Conservation (phyloP, 1,140 invertebrate genomes). For the Atta texana region DNA sequence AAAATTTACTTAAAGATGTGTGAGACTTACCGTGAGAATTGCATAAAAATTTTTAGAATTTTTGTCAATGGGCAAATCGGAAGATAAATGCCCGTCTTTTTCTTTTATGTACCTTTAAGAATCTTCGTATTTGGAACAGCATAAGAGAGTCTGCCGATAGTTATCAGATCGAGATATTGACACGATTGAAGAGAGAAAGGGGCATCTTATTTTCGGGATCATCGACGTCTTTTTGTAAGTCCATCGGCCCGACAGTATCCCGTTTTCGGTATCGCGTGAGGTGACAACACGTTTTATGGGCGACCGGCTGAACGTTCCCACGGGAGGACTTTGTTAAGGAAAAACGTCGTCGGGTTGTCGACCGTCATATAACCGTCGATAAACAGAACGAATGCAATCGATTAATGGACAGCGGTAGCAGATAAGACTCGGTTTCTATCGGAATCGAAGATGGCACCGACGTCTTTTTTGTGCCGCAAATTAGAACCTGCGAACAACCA, state of each 20-base stretch:
- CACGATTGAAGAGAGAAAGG: conserved; percentile 22
- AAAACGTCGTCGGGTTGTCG: conserved; percentile 11
- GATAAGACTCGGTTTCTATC: conserved; percentile 48
- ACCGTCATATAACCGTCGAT: conserved; percentile 4
- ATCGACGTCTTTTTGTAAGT: conserved; percentile 36
- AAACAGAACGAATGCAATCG: conserved; percentile 52
- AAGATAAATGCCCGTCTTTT: neutral
- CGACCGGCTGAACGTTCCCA: conserved; percentile 79
- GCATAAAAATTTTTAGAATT: neutral
- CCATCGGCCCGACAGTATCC: conserved; percentile 72
- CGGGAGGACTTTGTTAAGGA: conserved; percentile 60
- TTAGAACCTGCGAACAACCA: conserved; percentile 56
- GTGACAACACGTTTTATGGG: conserved; percentile 71
- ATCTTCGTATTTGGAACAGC: neutral
- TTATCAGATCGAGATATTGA: conserved; percentile 44
- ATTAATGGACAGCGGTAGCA: conserved; percentile 20
- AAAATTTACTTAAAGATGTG: neutral
- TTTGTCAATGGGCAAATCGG: neutral
- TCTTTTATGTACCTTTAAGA: neutral
- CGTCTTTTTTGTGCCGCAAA: conserved; percentile 54
- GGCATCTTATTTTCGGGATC: conserved; percentile 22
- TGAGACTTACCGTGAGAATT: neutral
- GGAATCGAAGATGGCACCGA: conserved; percentile 53
- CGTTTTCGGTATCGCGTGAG: conserved; percentile 79
- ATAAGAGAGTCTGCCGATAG: neutral